Evolutionary conservation across 2,113 vertebrate species (phyloP).

Genomic region (Odobenus rosmarus): DNA sequence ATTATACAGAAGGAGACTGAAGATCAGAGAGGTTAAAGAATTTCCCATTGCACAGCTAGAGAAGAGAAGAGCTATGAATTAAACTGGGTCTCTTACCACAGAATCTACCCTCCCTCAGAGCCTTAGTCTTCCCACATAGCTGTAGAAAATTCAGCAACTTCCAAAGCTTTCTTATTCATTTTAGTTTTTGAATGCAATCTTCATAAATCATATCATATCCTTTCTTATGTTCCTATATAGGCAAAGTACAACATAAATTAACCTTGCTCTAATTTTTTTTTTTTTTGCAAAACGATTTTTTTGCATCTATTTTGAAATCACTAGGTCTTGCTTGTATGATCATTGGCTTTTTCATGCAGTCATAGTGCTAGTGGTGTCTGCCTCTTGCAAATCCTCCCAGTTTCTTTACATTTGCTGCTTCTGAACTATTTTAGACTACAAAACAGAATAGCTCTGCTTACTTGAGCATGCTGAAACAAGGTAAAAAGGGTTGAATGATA

Average conservation of each 20-base stretch:
- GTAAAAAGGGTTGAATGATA: background rate
- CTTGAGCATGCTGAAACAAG: background rate
- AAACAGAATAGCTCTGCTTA: background rate
- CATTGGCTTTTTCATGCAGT: background rate
- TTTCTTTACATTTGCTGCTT: background rate
- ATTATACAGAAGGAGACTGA: slow-evolving; percentile 51
- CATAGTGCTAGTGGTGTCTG: background rate
- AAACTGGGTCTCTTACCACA: background rate
- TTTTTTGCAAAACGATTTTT: background rate
- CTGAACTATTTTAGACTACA: background rate
- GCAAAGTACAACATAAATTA: background rate
- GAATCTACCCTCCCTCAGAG: background rate
- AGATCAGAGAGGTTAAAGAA: background rate
- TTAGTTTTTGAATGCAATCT: slow-evolving; percentile 21
- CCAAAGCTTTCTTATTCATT: slow-evolving; percentile 16
- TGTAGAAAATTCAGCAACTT: background rate
- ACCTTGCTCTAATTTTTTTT: background rate
- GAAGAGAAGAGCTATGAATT: background rate
- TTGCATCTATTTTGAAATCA: background rate
- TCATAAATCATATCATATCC: background rate
- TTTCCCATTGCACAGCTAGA: slow-evolving; percentile 24
- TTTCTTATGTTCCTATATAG: background rate
- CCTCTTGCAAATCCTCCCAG: background rate
- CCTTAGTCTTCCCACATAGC: background rate
- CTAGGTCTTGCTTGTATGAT: background rate